These are phyloP conservation scores for Rhingia campestris DNA, from an alignment of 2,888 invertebrate species.

Conservation along the genomic window DNA sequence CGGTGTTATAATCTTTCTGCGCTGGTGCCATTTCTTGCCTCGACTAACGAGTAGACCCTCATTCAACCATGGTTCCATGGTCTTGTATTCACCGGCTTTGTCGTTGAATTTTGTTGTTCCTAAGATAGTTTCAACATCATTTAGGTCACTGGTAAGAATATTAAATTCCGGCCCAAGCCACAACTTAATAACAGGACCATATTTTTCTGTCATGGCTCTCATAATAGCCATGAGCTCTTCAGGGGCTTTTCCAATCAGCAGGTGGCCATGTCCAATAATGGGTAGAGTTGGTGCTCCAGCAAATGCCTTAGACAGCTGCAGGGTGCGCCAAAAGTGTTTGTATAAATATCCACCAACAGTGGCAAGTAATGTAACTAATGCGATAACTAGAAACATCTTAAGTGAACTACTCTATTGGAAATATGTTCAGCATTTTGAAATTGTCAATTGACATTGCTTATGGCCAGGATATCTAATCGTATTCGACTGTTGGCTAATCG, in stretches of 20 bases:
- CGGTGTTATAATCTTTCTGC: slow-evolving; percentile 89
- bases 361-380: slow-evolving; percentile 30
- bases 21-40: slow-evolving; percentile 82
- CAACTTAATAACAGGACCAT: slow-evolving; percentile 77
- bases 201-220: slow-evolving; percentile 79
- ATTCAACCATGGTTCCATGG: slow-evolving; percentile 76
- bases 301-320: slow-evolving; percentile 77
- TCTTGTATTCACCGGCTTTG: slow-evolving; percentile 84
- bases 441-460: slow-evolving; percentile 2
- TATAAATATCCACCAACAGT: slow-evolving; percentile 36
- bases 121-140: slow-evolving; percentile 79
- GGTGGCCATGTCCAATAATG: slow-evolving; percentile 83
- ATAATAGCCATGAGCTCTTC: slow-evolving; percentile 79
- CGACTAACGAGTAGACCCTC: slow-evolving; percentile 76
- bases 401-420: slow-evolving; percentile 10
- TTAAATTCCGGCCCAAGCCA: slow-evolving; percentile 81
- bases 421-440: background rate
- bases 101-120: slow-evolving; percentile 81
- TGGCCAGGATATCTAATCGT: slow-evolving; percentile 52
- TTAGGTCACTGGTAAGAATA: slow-evolving; percentile 77
- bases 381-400: slow-evolving; percentile 75
- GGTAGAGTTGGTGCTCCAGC: slow-evolving; percentile 82
- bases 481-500: slow-evolving; percentile 4
- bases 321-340: slow-evolving; percentile 77
- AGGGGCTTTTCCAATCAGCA: slow-evolving; percentile 83